Conservation (phyloP, 2,888 invertebrate genomes). For the Watsonalla binaria region DNA sequence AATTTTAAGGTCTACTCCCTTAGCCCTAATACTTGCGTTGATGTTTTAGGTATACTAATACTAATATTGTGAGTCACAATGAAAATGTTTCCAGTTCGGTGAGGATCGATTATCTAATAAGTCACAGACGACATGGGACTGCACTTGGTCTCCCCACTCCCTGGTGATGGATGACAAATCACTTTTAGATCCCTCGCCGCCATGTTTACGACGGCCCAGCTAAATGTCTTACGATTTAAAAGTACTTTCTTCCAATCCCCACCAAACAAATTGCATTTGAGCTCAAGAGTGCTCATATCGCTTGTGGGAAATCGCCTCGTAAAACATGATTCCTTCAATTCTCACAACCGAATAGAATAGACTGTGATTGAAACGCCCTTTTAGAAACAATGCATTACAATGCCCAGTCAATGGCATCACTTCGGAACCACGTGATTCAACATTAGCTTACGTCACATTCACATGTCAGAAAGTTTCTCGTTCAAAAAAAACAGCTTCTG, state of each 20-base stretch:
- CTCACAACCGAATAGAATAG: not conserved
- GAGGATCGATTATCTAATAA: conserved; percentile 73
- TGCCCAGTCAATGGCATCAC: no score
- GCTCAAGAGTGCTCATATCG: no score
- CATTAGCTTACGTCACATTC: no score
- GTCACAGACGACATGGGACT: conserved; percentile 66
- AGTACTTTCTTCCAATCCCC: conserved; percentile 27
- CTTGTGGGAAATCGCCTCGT: not conserved
- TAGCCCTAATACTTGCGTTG: no score
- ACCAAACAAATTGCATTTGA: conserved; percentile 24
- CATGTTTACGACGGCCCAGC: conserved; percentile 42
- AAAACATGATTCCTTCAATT: not conserved
- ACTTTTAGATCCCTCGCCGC: conserved; percentile 55
- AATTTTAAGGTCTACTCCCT: no score
- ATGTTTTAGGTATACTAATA: conserved; percentile 16
- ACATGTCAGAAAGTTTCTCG: no score
- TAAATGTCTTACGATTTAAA: conserved; percentile 49
- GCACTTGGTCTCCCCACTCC: conserved; percentile 63
- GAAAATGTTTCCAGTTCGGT: conserved; percentile 26
- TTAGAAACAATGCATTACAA: no score
- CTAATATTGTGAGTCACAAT: conserved; percentile 21
- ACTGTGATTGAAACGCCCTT: not conserved
- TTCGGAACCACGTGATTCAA: no score
- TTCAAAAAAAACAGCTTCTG: no score
- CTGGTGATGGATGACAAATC: conserved; percentile 70